A percentile compares a stretch with the other conserved stretches of the same genome.
These are phyloP conservation scores for Cremastinae sp. DNA, from an alignment of 2,888 invertebrate genomes.

Conservation along the genomic window DNA sequence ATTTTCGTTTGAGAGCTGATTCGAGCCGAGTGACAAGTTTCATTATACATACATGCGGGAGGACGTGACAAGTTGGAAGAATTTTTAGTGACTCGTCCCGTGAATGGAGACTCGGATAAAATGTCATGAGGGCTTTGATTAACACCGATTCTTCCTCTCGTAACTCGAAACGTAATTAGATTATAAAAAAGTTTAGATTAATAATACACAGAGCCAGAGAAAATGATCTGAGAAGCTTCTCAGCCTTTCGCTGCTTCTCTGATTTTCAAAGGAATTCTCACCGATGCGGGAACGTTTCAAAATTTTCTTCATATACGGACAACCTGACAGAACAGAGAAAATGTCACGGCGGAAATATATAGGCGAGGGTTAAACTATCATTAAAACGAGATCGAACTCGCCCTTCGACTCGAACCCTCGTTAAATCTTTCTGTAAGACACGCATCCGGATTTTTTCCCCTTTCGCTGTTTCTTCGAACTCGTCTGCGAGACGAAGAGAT, in stretches of 20 bases:
- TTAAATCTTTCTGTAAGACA: constrained; percentile 60
- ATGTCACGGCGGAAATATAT: too few species aligned
- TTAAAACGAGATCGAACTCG: too few species aligned
- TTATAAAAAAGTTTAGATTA: constrained; percentile 26
- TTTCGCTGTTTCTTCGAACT: not conserved
- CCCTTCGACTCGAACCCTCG: constrained; percentile 7
- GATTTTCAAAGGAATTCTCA: not conserved
- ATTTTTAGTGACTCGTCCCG: constrained; percentile 35
- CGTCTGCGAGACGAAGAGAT: too few species aligned
- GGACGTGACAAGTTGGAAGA: constrained; percentile 46
- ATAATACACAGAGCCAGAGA: constrained; percentile 7
- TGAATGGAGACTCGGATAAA: constrained; percentile 16
- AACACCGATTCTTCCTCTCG: constrained; percentile 47
- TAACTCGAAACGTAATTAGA: constrained; percentile 43
- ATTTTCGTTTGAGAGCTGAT: constrained; percentile 5
- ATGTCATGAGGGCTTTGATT: constrained; percentile 57
- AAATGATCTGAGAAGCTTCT: too few species aligned
- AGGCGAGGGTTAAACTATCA: too few species aligned
- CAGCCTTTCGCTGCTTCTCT: not conserved
- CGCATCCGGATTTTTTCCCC: constrained; percentile 50
- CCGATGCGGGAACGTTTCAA: too few species aligned
- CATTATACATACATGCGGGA: constrained; percentile 59
- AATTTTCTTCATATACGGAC: too few species aligned
- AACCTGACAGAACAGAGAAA: too few species aligned
- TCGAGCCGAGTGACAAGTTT: constrained; percentile 13